Conservation (phyloP, 2,888 invertebrate species). For the Brachynemurus nebulosus region DNA sequence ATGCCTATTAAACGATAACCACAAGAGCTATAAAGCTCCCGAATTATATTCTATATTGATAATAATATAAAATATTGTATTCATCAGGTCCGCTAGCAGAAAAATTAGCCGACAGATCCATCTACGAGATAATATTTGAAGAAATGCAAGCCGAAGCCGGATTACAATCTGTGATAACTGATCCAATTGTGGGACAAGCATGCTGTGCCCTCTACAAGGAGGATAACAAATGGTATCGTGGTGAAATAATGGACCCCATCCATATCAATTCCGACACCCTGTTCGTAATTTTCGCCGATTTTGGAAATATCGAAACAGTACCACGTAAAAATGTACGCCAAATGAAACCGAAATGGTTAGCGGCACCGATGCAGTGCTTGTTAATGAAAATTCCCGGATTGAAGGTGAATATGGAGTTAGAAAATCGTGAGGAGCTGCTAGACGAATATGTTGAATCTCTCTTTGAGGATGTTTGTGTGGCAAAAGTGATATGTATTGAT, state of each 20-base stretch:
- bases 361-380: conserved; percentile 33
- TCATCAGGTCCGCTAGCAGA: conserved; percentile 31
- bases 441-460: not conserved
- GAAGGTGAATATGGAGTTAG: not conserved
- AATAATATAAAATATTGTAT: too few relatives aligned
- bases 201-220: conserved; percentile 48
- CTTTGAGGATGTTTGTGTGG: not conserved
- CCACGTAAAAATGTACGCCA: conserved; percentile 33
- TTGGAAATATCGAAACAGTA: conserved; percentile 48
- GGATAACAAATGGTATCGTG: conserved; percentile 60
- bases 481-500: not conserved
- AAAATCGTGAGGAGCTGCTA: not conserved
- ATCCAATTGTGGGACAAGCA: conserved; percentile 36
- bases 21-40: too few relatives aligned
- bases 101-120: conserved; percentile 12
- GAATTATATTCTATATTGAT: too few relatives aligned
- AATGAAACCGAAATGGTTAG: conserved; percentile 35
- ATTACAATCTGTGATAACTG: conserved; percentile 32
- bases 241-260: conserved; percentile 40
- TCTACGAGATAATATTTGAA: conserved; percentile 27
- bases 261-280: conserved; percentile 30
- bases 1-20: too few relatives aligned
- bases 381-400: not conserved
- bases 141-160: conserved; percentile 34
- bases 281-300: conserved; percentile 59